phyloP scores from a whole-genome alignment of 2,797 vertebrate species.

The Rhinophrynus dorsalis region DNA sequence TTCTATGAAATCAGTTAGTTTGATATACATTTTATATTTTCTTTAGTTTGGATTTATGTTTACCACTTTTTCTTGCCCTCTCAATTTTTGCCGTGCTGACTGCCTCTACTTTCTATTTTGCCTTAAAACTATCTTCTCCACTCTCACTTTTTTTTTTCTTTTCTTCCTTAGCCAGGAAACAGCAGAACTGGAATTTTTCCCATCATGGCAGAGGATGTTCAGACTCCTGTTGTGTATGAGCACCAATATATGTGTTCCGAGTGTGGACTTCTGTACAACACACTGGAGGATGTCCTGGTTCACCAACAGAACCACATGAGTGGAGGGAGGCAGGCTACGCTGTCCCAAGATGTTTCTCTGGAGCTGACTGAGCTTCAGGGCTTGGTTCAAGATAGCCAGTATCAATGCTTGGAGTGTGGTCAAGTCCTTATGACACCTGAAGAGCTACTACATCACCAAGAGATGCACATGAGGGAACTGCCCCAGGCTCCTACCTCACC shows the following conservation, averaged over 20 bases:
- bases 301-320: constrained; percentile 83
- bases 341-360: constrained; percentile 69
- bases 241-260: constrained; percentile 95
- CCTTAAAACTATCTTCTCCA: no score
- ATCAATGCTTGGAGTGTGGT: constrained; percentile 90
- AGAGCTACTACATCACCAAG: constrained; percentile 85
- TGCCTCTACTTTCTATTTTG: no score
- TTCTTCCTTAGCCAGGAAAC: background rate
- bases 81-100: no score
- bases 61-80: no score
- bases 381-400: constrained; percentile 77
- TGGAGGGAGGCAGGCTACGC: constrained; percentile 78
- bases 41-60: no score
- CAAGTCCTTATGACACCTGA: constrained; percentile 77
- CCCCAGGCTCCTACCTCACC: constrained; percentile 11
- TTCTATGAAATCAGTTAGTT: no score
- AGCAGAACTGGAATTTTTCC: no score
- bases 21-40: no score
- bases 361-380: constrained; percentile 54
- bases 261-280: constrained; percentile 85
- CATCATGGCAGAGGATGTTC: constrained; percentile 28
- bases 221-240: constrained; percentile 62
- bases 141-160: no score
- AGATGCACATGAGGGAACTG: constrained; percentile 80
- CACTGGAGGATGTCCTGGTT: constrained; percentile 84